phyloP scores from a whole-genome alignment of 1,140 invertebrate species.

The Philaenus spumarius region DNA sequence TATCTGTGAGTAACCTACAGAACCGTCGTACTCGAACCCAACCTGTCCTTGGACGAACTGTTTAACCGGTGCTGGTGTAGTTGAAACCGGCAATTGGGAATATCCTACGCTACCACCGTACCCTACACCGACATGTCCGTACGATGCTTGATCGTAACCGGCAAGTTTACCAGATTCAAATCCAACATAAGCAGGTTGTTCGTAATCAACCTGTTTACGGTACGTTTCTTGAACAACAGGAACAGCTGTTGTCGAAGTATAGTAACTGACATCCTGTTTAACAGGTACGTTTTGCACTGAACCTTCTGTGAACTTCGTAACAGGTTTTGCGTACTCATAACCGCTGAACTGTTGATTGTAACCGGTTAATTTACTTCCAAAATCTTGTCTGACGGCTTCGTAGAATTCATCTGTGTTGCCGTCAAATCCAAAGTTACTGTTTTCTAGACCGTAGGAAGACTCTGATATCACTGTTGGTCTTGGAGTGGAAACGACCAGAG shows the following conservation, averaged over 20 bases:
- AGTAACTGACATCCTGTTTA: not conserved
- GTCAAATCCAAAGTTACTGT: not conserved
- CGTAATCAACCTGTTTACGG: constrained; percentile 16
- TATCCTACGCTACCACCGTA: no score
- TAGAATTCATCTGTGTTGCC: constrained; percentile 5
- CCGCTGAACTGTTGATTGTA: constrained; percentile 4
- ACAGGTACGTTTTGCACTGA: no score
- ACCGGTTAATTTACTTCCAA: constrained; percentile 19
- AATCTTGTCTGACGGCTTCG: constrained; percentile 22
- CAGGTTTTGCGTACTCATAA: constrained; percentile 11
- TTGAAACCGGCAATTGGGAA: not conserved
- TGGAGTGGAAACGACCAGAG: constrained; percentile 1
- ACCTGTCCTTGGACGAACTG: not conserved
- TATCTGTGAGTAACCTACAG: no score
- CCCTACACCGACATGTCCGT: no score
- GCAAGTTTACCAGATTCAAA: constrained; percentile 2
- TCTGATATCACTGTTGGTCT: constrained; percentile 2
- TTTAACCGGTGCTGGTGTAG: constrained; percentile 2
- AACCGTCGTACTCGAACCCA: no score
- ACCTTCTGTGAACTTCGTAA: not conserved
- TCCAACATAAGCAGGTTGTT: constrained; percentile 10
- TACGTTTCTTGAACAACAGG: constrained; percentile 2
- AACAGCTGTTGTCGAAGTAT: constrained; percentile 13
- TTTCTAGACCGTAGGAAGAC: not conserved
- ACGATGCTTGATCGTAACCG: no score